Evolutionary conservation across 2,888 invertebrate species (phyloP), one percentile per base, ranked within the genome.

Genomic region (Coleophora flavipennella): DNA sequence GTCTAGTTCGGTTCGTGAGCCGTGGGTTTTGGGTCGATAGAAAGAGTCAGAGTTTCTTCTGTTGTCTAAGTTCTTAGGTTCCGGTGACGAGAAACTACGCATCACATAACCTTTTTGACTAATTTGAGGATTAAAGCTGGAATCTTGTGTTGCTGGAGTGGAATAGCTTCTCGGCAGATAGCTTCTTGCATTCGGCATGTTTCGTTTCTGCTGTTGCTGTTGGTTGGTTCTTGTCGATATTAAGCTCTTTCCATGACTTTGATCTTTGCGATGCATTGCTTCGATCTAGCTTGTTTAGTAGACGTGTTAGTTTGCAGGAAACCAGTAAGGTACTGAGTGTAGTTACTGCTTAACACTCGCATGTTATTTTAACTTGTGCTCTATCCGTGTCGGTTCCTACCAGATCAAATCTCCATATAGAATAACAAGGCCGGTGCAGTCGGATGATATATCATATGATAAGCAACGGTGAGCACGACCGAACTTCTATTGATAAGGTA

Each of bases 391-490:
- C 64, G 59, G 65, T 57, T 62, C 64, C 55, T 56, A 57, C 46
- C 50, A 58, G 64, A 76, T 84, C 63, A 53, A 62, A 71, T 81
- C 63, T 61, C 79, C 58, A 63, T 81, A 77, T 81, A 70, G 47
- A 49, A 54, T 81, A 62, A 68, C 81, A 75, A 80, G 80, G 83
- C 64, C 63, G 64, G 59, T 58, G 60, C 52, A 62, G 58, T 59
- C 60, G 64, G 71, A 71, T 76, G 74, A 75, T 77, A 81, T 77
- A 70, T 75, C 74, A 80, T 74, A 76, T 76, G 76, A 63, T 63
- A 77, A 64, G 76, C 67, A 71, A 75, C 72, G 61, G 60, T 73
- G 75, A 69, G 50, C 80, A 79, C 74, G 70, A 59, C 62, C 57
- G 57, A 64, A 10, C 10, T 20, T 20, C 20, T 29, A 29, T 29